A percentile compares a stretch with the other conserved stretches of the same genome.
phyloP scores from a whole-genome alignment of 2,797 vertebrate species.

The Danionella dracula region DNA sequence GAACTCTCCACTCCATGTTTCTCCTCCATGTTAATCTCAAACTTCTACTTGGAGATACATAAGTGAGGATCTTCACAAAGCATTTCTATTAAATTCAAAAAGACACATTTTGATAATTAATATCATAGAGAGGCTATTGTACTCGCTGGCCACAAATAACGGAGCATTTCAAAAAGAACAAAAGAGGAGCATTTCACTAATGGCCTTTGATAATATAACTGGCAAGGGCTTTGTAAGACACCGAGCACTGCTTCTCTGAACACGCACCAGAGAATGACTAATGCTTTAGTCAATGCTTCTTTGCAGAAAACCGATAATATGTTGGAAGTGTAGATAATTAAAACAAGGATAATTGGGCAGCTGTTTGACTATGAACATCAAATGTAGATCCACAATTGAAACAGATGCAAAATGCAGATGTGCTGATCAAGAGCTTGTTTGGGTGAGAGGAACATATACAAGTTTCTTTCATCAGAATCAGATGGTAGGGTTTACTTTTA shows the following conservation, averaged over 20 bases:
- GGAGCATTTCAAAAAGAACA: background rate
- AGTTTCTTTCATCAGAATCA: background rate
- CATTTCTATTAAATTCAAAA: background rate
- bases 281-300: conserved; percentile 13
- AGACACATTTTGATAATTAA: background rate
- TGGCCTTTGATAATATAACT: conserved; percentile 13
- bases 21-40: background rate
- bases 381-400: background rate
- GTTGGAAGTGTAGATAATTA: background rate
- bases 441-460: background rate
- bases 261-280: background rate
- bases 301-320: background rate
- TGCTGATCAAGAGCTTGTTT: background rate
- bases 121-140: background rate
- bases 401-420: conserved; percentile 7
- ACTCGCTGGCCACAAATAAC: background rate
- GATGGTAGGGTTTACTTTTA: background rate
- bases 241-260: background rate
- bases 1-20: background rate
- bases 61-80: background rate
- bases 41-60: background rate
- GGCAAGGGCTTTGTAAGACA: background rate
- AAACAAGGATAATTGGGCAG: conserved; percentile 11
- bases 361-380: conserved; percentile 1
- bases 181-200: background rate